phyloP scores from a whole-genome alignment of 2,888 invertebrate species.

The Sylvicola cinctus region DNA sequence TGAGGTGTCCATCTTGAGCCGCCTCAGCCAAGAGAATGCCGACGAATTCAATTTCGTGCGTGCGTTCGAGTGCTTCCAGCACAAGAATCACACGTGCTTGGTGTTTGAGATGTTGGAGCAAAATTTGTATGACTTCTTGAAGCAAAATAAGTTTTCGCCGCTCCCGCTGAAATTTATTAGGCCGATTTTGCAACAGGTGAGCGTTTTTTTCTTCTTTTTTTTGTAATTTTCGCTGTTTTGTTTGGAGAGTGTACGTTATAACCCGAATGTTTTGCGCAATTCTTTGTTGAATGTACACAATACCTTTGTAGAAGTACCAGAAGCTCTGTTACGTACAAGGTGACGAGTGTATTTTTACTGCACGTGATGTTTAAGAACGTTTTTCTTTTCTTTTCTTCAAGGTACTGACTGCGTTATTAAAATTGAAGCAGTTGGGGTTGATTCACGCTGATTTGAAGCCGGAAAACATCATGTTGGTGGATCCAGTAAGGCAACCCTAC shows the following conservation, averaged over 20 bases:
- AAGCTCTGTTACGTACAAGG: too few relatives aligned
- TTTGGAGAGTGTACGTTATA: too few relatives aligned
- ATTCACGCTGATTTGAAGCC: constrained; percentile 99
- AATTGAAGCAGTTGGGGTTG: constrained; percentile 78
- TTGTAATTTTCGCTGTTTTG: too few relatives aligned
- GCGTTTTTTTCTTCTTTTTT: constrained; percentile 3
- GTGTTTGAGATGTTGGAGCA: constrained; percentile 99
- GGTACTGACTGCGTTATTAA: constrained; percentile 43
- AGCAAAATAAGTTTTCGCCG: constrained; percentile 99
- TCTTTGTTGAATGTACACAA: too few relatives aligned
- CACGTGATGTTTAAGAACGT: background rate
- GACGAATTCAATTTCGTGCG: constrained; percentile 99
- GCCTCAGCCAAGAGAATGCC: constrained; percentile 90
- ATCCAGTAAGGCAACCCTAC: constrained; percentile 94
- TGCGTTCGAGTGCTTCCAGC: constrained; percentile 99
- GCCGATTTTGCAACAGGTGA: constrained; percentile 95
- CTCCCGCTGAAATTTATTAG: constrained; percentile 95
- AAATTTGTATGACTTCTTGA: constrained; percentile 98
- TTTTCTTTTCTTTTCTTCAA: constrained; percentile 7
- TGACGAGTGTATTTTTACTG: too few relatives aligned
- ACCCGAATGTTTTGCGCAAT: too few relatives aligned
- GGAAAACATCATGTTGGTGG: constrained; percentile 99
- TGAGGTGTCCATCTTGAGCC: constrained; percentile 87
- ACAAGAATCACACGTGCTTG: constrained; percentile 97
- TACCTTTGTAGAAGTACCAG: too few relatives aligned